Conservation (phyloP, 2,888 invertebrate species). For the Coleophora deauratella region DNA sequence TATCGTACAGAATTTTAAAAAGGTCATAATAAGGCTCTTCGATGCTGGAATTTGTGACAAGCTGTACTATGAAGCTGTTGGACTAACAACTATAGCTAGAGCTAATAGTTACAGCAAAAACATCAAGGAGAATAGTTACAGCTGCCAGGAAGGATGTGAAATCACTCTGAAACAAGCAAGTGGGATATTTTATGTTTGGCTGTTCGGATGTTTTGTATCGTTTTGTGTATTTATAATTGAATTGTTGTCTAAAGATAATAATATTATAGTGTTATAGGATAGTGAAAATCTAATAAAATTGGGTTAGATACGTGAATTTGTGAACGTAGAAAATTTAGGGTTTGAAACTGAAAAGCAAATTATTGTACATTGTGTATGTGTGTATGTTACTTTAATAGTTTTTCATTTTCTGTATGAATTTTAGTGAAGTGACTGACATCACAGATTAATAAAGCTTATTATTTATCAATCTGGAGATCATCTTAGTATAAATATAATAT, state of each 20-base stretch:
- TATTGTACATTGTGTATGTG: no score
- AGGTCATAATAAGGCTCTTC: conserved; percentile 30
- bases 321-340: no score
- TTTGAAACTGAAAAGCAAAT: no score
- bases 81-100: conserved; percentile 34
- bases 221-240: conserved; percentile 36
- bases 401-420: no score
- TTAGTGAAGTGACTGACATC: no score
- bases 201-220: conserved; percentile 37
- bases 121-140: conserved; percentile 40
- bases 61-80: conserved; percentile 42
- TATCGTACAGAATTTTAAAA: conserved; percentile 27
- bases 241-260: conserved; percentile 7
- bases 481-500: no score
- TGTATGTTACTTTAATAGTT: no score
- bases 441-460: no score
- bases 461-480: no score
- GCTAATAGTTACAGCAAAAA: conserved; percentile 33
- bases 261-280: background rate
- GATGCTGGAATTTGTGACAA: conserved; percentile 48
- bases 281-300: no score
- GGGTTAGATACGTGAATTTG: no score
- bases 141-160: conserved; percentile 43
- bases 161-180: conserved; percentile 38
- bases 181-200: conserved; percentile 43